Conservation (phyloP, 53 echinoderm and acorn worm species). For the Zoroaster sp. region DNA sequence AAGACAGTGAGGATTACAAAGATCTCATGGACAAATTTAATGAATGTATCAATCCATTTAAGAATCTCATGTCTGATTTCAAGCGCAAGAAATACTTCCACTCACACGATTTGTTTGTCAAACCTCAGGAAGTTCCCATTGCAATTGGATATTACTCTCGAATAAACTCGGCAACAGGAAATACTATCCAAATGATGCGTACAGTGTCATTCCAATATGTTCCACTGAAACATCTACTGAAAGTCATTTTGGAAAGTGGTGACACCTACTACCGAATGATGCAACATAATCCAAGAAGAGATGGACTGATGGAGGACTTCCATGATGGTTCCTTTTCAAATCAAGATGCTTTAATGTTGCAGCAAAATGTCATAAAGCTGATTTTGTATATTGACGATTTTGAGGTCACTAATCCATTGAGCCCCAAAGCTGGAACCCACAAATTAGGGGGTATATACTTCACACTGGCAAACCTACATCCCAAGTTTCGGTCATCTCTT, state of each 20-base stretch:
- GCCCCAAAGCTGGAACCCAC: slow-evolving; percentile 61
- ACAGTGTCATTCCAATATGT: slow-evolving; percentile 43
- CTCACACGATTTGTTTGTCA: background rate
- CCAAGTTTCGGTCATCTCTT: slow-evolving; percentile 61
- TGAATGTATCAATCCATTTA: slow-evolving; percentile 26
- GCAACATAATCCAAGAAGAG: background rate
- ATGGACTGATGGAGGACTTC: slow-evolving; percentile 39
- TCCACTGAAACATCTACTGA: slow-evolving; percentile 13
- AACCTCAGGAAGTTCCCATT: slow-evolving; percentile 10
- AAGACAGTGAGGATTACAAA: too few species aligned
- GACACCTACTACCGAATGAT: background rate
- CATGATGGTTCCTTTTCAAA: slow-evolving; percentile 11
- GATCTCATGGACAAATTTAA: too few species aligned
- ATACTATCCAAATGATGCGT: slow-evolving; percentile 3
- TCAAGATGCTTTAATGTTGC: background rate
- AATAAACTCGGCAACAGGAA: slow-evolving; percentile 9
- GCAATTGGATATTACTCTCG: slow-evolving; percentile 27
- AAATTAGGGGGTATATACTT: slow-evolving; percentile 66
- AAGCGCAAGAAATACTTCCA: slow-evolving; percentile 15
- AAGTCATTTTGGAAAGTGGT: slow-evolving; percentile 40
- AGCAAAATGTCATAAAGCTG: background rate
- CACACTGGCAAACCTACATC: slow-evolving; percentile 57
- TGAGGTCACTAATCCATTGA: slow-evolving; percentile 63
- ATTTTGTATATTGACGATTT: too few species aligned
- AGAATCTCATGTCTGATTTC: slow-evolving; percentile 3